Evolutionary conservation across 2,888 invertebrate genomes (phyloP).

Genomic region (Caradrina clavipalpis): DNA sequence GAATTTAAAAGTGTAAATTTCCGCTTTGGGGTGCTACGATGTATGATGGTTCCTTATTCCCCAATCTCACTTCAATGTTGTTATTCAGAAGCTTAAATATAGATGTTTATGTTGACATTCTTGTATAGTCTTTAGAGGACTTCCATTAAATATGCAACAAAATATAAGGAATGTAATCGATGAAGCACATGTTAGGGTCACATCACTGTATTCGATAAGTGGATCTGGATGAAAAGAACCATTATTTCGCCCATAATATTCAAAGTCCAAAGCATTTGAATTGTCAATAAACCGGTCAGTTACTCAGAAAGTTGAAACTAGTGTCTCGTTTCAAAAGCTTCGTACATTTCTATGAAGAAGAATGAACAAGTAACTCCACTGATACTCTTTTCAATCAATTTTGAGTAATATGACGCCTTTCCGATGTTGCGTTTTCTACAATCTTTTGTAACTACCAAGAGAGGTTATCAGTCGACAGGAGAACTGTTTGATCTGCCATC

Average conservation of each 20-base stretch:
- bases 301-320: no score
- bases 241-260: not conserved
- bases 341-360: no score
- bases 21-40: conserved; percentile 1
- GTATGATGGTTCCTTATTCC: not conserved
- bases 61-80: not conserved
- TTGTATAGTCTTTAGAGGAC: not conserved
- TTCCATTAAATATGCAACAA: not conserved
- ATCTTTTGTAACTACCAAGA: not conserved
- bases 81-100: not conserved
- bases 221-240: not conserved
- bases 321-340: no score
- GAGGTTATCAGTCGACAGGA: conserved; percentile 21
- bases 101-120: not conserved
- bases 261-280: no score
- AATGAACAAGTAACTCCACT: no score
- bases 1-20: conserved; percentile 8
- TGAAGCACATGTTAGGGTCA: not conserved
- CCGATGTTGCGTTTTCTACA: not conserved
- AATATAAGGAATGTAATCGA: not conserved
- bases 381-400: no score
- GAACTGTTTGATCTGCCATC: conserved; percentile 6
- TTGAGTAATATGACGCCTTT: not conserved
- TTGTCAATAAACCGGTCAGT: no score
- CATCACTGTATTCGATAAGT: not conserved